Base-by-base conservation (phyloP, 2,113 vertebrate species). In the Leucosticte australis region DNA sequence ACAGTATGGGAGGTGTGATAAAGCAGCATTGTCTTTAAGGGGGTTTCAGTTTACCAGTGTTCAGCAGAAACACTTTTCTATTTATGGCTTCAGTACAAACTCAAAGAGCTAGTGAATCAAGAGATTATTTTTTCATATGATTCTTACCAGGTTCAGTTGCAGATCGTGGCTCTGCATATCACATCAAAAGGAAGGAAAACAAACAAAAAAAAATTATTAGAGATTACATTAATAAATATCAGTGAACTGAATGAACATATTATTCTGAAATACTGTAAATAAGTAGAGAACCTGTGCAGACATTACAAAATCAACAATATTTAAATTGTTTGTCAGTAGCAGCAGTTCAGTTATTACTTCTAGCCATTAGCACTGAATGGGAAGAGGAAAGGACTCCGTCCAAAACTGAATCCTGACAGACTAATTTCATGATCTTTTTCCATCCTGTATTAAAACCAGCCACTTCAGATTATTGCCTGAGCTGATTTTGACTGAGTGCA, bases 101-200 rank as follows among this genome's bases (percentile, higher is more conserved):
- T 88, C 92, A 97, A 96, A 96, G 83, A 94, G 33, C 35, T 75
- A 96, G 81, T 90, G 80, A 97, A 95, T 90, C 73, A 65, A 95
- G 95, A 97, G 89, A 94, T 94, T 94, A 56, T 53, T 95, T 91
- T 97, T 91, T 95, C 89, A 93, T 65, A 76, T 87, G 89, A 85
- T 94, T 92, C 98, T 98, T 98, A 99, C 98, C 98, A 86, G 98
- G 98, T 95, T 99, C 98, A 62, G 98, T 97, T 75, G 98, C 98
- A 90, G 98, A 98, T 93, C 98, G 97, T 46, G 98, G 98, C 87
- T 99, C 98, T 99, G 97, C 76, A 49, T 80, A 85, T 88, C 95
- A 93, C 93, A 95, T 81, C 82, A 89, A 52, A 73, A 89, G 46
- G 62, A 92, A 94, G 49, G 71, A 52, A 97, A 93, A 89, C 27